These are phyloP conservation scores for Amorpha juglandis DNA, from an alignment of 2,888 invertebrate species.

Conservation along the genomic window DNA sequence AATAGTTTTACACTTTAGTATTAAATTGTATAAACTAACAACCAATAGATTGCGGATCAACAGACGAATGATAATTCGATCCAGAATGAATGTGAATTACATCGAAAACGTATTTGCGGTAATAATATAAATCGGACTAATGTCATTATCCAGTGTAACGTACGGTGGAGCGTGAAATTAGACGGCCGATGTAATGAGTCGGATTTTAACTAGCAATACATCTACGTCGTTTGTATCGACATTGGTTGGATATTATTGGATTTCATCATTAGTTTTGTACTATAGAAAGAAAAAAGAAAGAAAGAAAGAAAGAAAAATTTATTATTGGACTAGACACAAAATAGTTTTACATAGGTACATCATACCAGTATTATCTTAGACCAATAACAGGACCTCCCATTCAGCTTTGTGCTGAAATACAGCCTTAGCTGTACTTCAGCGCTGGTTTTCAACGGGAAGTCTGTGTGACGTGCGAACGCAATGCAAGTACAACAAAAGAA, in stretches of 20 bases:
- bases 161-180: conserved; percentile 24
- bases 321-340: too few species aligned
- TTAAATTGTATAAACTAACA: background rate
- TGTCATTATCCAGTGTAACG: conserved; percentile 27
- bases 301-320: too few species aligned
- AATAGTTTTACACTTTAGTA: too few species aligned
- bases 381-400: too few species aligned
- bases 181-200: conserved; percentile 9
- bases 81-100: conserved; percentile 28
- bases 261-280: background rate
- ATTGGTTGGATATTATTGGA: background rate
- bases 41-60: background rate
- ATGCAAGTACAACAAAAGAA: too few species aligned
- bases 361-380: too few species aligned
- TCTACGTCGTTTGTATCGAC: background rate
- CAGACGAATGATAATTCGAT: conserved; percentile 16
- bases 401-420: too few species aligned
- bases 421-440: too few species aligned
- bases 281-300: too few species aligned
- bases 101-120: conserved; percentile 21
- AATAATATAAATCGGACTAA: conserved; percentile 26
- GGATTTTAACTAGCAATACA: conserved; percentile 2
- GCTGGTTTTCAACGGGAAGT: too few species aligned
- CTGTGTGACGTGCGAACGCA: too few species aligned
- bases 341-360: too few species aligned